These are phyloP conservation scores for Phalera bucephala DNA, from an alignment of 2,888 invertebrate genomes.

Conservation along the genomic window DNA sequence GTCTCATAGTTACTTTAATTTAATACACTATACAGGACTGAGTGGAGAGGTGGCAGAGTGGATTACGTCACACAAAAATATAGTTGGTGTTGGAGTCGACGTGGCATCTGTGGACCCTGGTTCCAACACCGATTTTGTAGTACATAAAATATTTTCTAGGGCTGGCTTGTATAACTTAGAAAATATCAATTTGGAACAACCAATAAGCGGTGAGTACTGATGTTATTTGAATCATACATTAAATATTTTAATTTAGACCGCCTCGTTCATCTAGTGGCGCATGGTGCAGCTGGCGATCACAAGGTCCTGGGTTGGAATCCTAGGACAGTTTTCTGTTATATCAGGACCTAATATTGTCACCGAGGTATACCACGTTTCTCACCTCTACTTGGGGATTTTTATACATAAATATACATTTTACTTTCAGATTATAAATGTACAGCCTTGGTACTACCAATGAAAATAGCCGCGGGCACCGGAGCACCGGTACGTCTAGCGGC, in stretches of 20 bases:
- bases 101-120: conserved; percentile 85
- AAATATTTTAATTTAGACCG: no score
- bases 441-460: conserved; percentile 85
- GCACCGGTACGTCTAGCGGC: conserved; percentile 85
- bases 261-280: no score
- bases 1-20: no score
- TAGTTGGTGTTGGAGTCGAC: conserved; percentile 87
- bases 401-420: no score
- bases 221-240: no score
- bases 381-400: no score
- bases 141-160: conserved; percentile 52
- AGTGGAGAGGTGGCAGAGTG: conserved; percentile 84
- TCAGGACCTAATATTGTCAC: no score
- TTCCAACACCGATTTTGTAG: conserved; percentile 45
- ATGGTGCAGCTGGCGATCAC: no score
- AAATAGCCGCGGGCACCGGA: conserved; percentile 85
- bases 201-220: conserved; percentile 69
- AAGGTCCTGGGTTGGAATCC: no score
- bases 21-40: conserved; percentile 78
- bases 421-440: conserved; percentile 75
- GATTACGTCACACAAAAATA: conserved; percentile 80
- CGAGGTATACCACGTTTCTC: not conserved
- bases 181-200: conserved; percentile 81
- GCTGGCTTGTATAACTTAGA: conserved; percentile 84
- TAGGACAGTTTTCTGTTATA: no score